A percentile compares a stretch with the other conserved stretches of the same genome.
Conservation (phyloP, 1,140 invertebrate genomes). For the Globodera ellingtonae region DNA sequence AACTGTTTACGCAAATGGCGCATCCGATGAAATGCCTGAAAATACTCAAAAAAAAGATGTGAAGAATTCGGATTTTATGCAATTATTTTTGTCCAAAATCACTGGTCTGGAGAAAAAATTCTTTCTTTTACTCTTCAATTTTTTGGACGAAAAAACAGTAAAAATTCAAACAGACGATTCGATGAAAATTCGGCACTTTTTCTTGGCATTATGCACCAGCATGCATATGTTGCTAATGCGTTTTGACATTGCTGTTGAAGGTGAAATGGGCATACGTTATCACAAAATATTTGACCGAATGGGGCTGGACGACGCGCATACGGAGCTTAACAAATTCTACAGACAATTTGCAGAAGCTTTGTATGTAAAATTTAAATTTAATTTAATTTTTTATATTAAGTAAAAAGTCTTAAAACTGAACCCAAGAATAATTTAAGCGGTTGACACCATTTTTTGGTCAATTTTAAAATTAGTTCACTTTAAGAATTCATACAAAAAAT, state of each 20-base stretch:
- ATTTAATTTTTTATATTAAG: not conserved
- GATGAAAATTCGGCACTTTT: not conserved
- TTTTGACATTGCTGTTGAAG: not conserved
- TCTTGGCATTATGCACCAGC: not conserved
- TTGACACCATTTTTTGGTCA: too few relatives aligned
- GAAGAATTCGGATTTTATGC: too few relatives aligned
- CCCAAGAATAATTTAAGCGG: too few relatives aligned
- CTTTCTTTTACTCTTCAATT: not conserved
- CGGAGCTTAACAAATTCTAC: not conserved
- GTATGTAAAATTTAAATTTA: not conserved
- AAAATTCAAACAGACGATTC: not conserved
- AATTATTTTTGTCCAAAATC: not conserved
- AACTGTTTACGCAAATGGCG: too few relatives aligned
- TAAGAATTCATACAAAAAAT: not conserved
- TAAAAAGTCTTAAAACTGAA: too few relatives aligned
- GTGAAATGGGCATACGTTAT: not conserved
- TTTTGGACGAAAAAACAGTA: not conserved
- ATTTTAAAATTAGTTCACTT: too few relatives aligned
- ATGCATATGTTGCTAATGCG: not conserved
- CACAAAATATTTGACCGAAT: not conserved
- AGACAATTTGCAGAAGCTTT: not conserved
- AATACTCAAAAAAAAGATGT: too few relatives aligned
- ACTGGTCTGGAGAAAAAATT: not conserved
- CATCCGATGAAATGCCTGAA: too few relatives aligned
- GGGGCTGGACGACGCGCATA: not conserved